These are phyloP conservation scores for Chaetodon auriga DNA, from an alignment of 2,113 vertebrate genomes.

Conservation along the genomic window DNA sequence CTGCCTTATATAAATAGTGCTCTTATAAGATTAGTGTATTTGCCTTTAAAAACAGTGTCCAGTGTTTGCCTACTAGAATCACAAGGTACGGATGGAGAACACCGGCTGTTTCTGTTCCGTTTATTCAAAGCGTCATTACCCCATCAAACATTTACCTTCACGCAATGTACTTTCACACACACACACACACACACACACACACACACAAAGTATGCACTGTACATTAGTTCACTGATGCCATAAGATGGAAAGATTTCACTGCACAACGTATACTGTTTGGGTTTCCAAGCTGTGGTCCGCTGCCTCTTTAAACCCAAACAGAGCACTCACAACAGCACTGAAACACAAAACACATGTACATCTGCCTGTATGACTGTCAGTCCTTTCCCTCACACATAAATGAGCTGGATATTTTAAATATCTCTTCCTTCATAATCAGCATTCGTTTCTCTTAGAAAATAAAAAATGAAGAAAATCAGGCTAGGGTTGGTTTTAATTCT, in stretches of 20 bases:
- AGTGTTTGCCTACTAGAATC: constrained; percentile 53
- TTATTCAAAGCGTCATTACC: constrained; percentile 80
- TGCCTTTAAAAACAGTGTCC: constrained; percentile 28
- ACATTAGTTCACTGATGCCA: constrained; percentile 55
- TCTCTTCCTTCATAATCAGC: constrained; percentile 8
- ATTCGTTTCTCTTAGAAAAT: neutral
- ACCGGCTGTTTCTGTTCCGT: constrained; percentile 61
- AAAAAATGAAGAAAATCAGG: constrained; percentile 2
- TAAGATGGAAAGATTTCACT: constrained; percentile 31
- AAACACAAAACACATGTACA: constrained; percentile 67
- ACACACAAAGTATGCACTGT: constrained; percentile 47
- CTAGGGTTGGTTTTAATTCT: constrained; percentile 17
- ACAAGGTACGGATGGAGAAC: constrained; percentile 57
- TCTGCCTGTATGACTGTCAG: constrained; percentile 42
- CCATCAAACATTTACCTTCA: constrained; percentile 85
- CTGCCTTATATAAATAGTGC: neutral
- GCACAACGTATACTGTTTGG: constrained; percentile 45
- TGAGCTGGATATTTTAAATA: constrained; percentile 21
- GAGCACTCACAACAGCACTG: constrained; percentile 9
- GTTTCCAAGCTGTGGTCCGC: constrained; percentile 52
- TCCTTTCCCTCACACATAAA: constrained; percentile 22
- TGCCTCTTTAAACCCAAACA: constrained; percentile 53
- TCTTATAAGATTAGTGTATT: constrained; percentile 3
- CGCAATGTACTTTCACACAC: constrained; percentile 46
- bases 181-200: constrained; percentile 31